Conservation (phyloP, 2,797 vertebrate genomes). For the Perodicticus potto region DNA sequence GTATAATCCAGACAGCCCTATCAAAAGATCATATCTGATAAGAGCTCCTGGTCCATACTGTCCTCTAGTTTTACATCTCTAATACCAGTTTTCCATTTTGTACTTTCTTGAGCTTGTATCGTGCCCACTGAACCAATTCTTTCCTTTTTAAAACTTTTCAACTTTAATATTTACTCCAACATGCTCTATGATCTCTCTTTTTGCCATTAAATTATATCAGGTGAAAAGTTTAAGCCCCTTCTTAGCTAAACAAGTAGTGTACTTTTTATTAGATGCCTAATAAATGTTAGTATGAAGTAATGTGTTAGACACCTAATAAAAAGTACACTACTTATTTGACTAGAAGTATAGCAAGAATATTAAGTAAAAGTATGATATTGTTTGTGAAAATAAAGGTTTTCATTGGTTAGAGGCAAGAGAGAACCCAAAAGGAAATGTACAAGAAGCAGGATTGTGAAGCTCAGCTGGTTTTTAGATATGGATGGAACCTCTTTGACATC, state of each 20-base stretch:
- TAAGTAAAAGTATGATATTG: background rate
- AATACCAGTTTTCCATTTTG: background rate
- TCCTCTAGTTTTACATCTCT: background rate
- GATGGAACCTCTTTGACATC: background rate
- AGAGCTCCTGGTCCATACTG: background rate
- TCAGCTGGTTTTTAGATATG: background rate
- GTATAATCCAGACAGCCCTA: background rate
- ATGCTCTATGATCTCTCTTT: background rate
- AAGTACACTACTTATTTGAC: background rate
- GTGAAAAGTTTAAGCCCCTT: constrained; percentile 1
- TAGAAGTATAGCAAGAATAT: background rate
- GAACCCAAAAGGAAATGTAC: background rate
- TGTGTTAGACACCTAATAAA: background rate
- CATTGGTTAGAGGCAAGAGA: background rate
- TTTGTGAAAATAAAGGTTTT: background rate
- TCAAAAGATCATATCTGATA: background rate
- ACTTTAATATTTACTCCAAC: background rate
- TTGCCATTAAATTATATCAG: background rate
- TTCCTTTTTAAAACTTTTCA: background rate
- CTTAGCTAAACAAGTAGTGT: background rate
- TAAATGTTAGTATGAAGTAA: too few species aligned
- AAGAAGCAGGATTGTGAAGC: background rate
- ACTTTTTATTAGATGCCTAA: background rate
- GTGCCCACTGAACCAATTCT: background rate
- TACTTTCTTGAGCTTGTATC: background rate